Conservation (phyloP, 2,888 invertebrate genomes). For the Drosophila anceps region DNA sequence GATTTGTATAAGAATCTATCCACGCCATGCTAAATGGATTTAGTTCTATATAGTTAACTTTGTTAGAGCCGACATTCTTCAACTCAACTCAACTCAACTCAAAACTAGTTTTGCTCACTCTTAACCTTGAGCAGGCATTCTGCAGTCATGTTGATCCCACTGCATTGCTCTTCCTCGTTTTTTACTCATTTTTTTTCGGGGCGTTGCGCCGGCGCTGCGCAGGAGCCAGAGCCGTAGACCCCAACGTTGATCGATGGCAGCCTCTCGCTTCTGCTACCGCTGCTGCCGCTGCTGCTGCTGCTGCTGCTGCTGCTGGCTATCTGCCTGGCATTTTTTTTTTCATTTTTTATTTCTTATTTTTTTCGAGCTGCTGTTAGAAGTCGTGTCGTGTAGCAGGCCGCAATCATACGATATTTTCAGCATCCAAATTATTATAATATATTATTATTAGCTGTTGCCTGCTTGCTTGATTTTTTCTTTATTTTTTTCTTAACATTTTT, state of each 20-base stretch:
- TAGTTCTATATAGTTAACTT: too few relatives aligned
- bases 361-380: conserved; percentile 58
- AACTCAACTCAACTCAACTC: not conserved
- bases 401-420: conserved; percentile 83
- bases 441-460: conserved; percentile 80
- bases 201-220: conserved; percentile 68
- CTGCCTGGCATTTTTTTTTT: conserved; percentile 24
- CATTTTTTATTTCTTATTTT: conserved; percentile 36
- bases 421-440: conserved; percentile 84
- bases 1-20: too few relatives aligned
- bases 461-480: conserved; percentile 32
- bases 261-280: conserved; percentile 10
- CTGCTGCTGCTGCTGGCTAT: conserved; percentile 15
- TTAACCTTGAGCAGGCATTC: not conserved
- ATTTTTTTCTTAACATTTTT: conserved; percentile 25
- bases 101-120: not conserved
- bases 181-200: conserved; percentile 46
- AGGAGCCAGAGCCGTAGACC: conserved; percentile 35
- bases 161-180: not conserved
- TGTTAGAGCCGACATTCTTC: too few relatives aligned
- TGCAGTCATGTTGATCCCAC: not conserved
- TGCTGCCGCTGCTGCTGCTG: conserved; percentile 2
- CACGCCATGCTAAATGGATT: too few relatives aligned
- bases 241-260: conserved; percentile 59
- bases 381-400: conserved; percentile 67